Evolutionary conservation across 2,113 vertebrate species (phyloP).

Genomic region (Pedetes capensis): DNA sequence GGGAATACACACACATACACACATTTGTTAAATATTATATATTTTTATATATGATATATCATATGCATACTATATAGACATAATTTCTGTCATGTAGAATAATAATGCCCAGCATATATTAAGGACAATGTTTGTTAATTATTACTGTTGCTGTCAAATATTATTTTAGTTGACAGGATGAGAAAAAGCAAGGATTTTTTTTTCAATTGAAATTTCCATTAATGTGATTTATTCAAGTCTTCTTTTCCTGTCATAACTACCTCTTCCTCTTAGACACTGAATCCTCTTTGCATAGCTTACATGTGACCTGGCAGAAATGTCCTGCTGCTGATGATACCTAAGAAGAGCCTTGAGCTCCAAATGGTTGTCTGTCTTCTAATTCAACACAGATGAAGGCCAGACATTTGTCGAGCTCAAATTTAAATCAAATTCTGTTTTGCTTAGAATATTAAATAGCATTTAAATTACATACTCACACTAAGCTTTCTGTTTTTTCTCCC

Average conservation of each 20-base stretch:
- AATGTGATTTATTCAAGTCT: not conserved
- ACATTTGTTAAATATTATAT: not conserved
- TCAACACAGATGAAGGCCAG: not conserved
- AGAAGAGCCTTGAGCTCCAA: slow-evolving; percentile 4
- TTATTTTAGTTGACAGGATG: not conserved
- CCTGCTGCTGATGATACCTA: not conserved
- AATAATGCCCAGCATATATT: not conserved
- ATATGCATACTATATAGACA: not conserved
- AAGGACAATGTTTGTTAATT: not conserved
- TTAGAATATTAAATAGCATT: not conserved
- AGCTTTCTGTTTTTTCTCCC: not conserved
- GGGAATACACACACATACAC: no score
- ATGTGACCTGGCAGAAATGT: slow-evolving; percentile 37
- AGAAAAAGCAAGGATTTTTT: not conserved
- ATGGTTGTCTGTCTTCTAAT: not conserved
- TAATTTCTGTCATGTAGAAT: not conserved
- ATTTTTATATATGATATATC: not conserved
- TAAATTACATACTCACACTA: not conserved
- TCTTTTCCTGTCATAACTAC: slow-evolving; percentile 37
- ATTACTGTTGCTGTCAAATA: not conserved
- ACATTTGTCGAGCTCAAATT: slow-evolving; percentile 22
- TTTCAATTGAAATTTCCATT: not conserved
- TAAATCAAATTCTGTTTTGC: not conserved
- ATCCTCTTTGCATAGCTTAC: not conserved
- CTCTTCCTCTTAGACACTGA: slow-evolving; percentile 1